Conservation (phyloP, 2,888 invertebrate species). For the Idaea dimidiata region DNA sequence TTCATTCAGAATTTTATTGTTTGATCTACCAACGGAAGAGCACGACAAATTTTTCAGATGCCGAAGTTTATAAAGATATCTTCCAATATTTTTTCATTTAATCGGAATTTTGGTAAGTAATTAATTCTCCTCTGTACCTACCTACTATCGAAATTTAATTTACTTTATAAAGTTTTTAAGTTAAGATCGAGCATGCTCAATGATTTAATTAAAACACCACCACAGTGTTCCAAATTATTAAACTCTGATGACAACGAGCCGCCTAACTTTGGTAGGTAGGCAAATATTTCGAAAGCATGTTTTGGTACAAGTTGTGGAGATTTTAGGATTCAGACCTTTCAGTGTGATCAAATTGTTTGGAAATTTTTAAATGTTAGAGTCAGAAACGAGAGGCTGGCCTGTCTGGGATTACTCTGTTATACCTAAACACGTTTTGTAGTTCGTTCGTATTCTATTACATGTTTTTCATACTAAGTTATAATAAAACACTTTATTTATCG, state of each 20-base stretch:
- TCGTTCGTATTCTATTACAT: too few relatives aligned
- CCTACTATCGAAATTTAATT: not conserved
- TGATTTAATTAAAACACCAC: not conserved
- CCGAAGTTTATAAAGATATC: not conserved
- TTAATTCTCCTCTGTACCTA: not conserved
- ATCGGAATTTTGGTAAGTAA: not conserved
- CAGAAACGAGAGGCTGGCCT: too few relatives aligned
- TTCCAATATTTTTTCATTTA: not conserved
- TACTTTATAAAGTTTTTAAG: not conserved
- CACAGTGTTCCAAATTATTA: not conserved
- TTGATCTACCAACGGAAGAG: too few relatives aligned
- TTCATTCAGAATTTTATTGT: too few relatives aligned
- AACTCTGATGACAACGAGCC: not conserved
- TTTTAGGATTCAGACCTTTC: not conserved
- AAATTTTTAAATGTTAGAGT: not conserved
- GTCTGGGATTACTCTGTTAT: too few relatives aligned
- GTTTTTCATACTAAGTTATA: too few relatives aligned
- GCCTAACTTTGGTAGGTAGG: not conserved
- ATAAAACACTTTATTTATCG: too few relatives aligned
- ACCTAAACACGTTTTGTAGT: too few relatives aligned
- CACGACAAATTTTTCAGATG: not conserved
- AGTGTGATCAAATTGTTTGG: not conserved
- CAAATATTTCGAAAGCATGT: not conserved
- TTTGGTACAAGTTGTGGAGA: not conserved
- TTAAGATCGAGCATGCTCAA: not conserved